Evolutionary conservation across 1,140 invertebrate genomes (phyloP).

Genomic region (Anadara kagoshimensis): DNA sequence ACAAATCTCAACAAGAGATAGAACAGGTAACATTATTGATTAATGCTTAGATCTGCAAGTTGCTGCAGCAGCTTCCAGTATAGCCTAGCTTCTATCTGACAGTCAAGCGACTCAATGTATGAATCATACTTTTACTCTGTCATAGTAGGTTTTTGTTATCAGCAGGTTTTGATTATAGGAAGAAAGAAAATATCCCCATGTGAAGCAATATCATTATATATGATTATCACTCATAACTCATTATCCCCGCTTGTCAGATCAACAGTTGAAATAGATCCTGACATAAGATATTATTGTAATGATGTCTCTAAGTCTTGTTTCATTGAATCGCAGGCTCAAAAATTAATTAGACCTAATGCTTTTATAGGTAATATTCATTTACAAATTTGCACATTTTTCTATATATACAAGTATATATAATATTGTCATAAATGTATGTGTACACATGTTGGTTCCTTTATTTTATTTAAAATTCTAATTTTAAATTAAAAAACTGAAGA

Average conservation of each 20-base stretch:
- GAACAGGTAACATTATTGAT: slow-evolving; percentile 54
- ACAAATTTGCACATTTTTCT: too few species aligned
- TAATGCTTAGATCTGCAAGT: slow-evolving; percentile 1
- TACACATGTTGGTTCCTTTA: too few species aligned
- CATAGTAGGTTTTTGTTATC: too few species aligned
- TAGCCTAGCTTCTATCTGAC: not conserved
- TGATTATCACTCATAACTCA: not conserved
- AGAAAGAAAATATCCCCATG: not conserved
- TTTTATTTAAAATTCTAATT: too few species aligned
- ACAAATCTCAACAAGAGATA: slow-evolving; percentile 67
- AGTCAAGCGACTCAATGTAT: not conserved
- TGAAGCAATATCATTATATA: not conserved
- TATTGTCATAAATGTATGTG: too few species aligned
- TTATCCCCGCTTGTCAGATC: not conserved
- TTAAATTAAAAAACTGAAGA: too few species aligned
- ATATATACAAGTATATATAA: too few species aligned
- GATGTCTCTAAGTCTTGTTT: too few species aligned
- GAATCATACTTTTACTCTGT: slow-evolving; percentile 4
- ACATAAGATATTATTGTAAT: not conserved
- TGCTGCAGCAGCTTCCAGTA: not conserved
- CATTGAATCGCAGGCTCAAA: too few species aligned
- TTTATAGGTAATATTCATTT: too few species aligned
- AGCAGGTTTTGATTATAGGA: not conserved
- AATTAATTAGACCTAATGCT: too few species aligned
- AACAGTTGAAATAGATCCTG: not conserved